These are phyloP conservation scores for Edolisoma coerulescens DNA, from an alignment of 2,113 vertebrate genomes.

Conservation along the genomic window DNA sequence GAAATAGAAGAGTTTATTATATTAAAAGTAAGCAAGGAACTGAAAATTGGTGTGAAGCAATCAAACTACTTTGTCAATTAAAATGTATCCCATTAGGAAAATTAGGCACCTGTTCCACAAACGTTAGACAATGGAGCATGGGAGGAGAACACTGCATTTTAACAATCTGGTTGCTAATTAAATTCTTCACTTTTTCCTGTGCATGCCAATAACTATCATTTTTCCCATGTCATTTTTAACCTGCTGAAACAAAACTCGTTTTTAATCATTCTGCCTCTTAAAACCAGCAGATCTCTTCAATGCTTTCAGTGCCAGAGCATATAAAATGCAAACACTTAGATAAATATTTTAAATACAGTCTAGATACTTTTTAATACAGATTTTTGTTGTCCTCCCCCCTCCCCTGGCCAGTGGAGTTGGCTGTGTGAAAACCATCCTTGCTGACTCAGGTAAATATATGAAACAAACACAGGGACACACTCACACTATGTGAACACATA, in stretches of 20 bases:
- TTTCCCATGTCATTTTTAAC: slow-evolving; percentile 40
- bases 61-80: slow-evolving; percentile 60
- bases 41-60: slow-evolving; percentile 31
- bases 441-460: background rate
- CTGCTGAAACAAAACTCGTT: background rate
- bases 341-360: background rate
- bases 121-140: slow-evolving; percentile 47
- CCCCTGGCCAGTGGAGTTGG: background rate
- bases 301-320: background rate
- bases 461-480: background rate
- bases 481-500: background rate
- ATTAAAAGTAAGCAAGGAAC: slow-evolving; percentile 28
- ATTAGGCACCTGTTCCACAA: slow-evolving; percentile 65
- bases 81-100: slow-evolving; percentile 65
- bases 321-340: background rate
- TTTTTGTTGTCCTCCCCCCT: background rate
- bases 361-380: background rate
- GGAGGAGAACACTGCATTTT: slow-evolving; percentile 35
- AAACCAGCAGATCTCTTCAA: background rate
- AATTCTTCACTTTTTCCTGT: slow-evolving; percentile 50
- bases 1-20: slow-evolving; percentile 46
- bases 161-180: slow-evolving; percentile 55
- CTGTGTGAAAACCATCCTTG: background rate
- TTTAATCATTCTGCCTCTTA: slow-evolving; percentile 19
- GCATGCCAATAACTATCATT: slow-evolving; percentile 30